Conservation (phyloP, 2,113 vertebrate genomes). For the Epinephelus fuscoguttatus region DNA sequence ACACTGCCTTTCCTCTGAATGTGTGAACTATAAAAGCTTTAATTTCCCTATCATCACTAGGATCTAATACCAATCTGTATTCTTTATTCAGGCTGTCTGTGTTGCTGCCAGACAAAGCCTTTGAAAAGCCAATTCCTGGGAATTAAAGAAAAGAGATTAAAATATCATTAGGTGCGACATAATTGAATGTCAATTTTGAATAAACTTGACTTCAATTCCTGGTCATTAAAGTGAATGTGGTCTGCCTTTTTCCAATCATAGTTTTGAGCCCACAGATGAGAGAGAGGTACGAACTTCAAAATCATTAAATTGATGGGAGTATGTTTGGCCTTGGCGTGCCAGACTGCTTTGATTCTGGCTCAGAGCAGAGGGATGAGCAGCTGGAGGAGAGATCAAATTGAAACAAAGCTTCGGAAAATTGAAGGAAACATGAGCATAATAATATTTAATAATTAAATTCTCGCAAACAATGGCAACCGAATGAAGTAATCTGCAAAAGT, state of each 20-base stretch:
- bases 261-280: slow-evolving; percentile 93
- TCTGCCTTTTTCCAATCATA: slow-evolving; percentile 89
- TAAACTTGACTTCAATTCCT: slow-evolving; percentile 99
- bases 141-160: slow-evolving; percentile 99
- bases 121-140: slow-evolving; percentile 96
- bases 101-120: slow-evolving; percentile 94
- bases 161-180: slow-evolving; percentile 99
- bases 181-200: slow-evolving; percentile 99
- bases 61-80: slow-evolving; percentile 96
- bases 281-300: slow-evolving; percentile 95
- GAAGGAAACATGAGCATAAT: slow-evolving; percentile 95
- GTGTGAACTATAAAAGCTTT: slow-evolving; percentile 93
- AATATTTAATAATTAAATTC: slow-evolving; percentile 99
- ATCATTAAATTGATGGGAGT: slow-evolving; percentile 98
- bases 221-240: slow-evolving; percentile 95
- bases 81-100: slow-evolving; percentile 93
- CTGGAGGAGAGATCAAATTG: slow-evolving; percentile 94
- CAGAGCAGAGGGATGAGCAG: slow-evolving; percentile 92
- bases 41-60: slow-evolving; percentile 92
- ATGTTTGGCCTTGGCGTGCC: slow-evolving; percentile 94
- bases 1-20: slow-evolving; percentile 89
- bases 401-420: slow-evolving; percentile 95
- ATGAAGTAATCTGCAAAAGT: slow-evolving; percentile 98
- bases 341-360: slow-evolving; percentile 94
- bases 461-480: slow-evolving; percentile 93